Evolutionary conservation across 2,113 vertebrate genomes (phyloP), one percentile per base, ranked within the genome.

Genomic region (Hemichromis elongatus): DNA sequence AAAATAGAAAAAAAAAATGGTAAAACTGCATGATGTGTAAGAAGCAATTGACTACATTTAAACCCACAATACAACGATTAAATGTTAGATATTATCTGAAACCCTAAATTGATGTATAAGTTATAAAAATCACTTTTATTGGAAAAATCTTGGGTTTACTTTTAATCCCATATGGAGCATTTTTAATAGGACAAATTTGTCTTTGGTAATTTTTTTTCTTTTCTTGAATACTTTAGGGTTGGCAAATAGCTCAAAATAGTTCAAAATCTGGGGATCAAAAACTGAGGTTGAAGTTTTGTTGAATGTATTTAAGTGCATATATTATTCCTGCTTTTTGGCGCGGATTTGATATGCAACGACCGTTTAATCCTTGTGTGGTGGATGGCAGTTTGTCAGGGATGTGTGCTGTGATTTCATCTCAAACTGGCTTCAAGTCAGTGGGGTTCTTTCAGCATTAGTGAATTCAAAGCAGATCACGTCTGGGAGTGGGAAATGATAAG

Each of bases 401-500:
- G 88, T 95, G 90, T 86, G 89, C 93, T 82, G 85, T 83, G 92
- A 94, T 94, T 94, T 94, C 83, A 89, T 94, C 94, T 95, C 90
- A 80, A 95, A 94, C 94, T 91, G 92, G 93, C 93, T 96, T 90
- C 93, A 93, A 95, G 92, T 96, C 95, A 93, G 91, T 88, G 93
- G 86, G 92, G 92, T 87, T 95, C 91, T 85, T 92, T 93, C 89
- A 91, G 94, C 89, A 90, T 95, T 96, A 96, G 94, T 91, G 94
- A 93, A 94, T 96, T 96, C 96, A 94, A 83, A 92, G 94, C 89
- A 91, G 92, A 96, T 97, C 96, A 95, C 91, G 92, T 97, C 96
- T 96, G 91, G 78, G 94, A 88, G 88, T 93, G 94, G 87, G 82
- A 84, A 86, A 94, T 94, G 93, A 95, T 97, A 95, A 96, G 96